Base-by-base conservation (phyloP, 2,797 vertebrate genomes). In the Helicolenus hilgendorfi region DNA sequence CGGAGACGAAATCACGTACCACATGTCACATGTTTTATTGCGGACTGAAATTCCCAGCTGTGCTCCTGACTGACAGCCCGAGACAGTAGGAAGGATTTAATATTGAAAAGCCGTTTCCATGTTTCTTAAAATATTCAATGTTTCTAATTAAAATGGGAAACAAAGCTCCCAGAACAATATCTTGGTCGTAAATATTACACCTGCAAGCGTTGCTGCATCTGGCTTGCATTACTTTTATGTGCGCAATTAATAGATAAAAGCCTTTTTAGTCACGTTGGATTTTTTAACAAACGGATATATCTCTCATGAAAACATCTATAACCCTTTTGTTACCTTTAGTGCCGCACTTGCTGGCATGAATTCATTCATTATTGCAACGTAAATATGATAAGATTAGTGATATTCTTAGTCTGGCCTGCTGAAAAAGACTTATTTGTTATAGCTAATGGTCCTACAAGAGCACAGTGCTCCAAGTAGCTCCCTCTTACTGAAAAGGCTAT, bases 81-180 rank as follows among this genome's bases (percentile, higher is more conserved):
- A 74, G 69, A 83, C 67, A 56, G 73, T 9, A 7, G 22, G 20
- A 74, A 74, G 77, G 33, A 73, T 85, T 76, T 70, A 62, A 86
- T 85, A 89, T 62, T 83, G 58, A 86, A 78, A 49, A 77, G 11
- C 53, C 7, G 10, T 74, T 78, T 20, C 18, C 53, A 35, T 78
- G 83, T 77, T 84, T 55, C 69, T 78, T 81, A 77, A 84, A 82
- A 89, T 84, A 91, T 85, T 87, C 79, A 85, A 4, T 55, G 36
- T 75, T 65, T 82, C 60, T 92, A 84, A 95, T 94, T 92, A 90
- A 87, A 78, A 27, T 11, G 60, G 77, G 78, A 81, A 83, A 93
- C 73, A 85, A 74, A 72, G 76, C 58, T 81, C 72, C 74, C 72
- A 36, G 38, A 91, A 89, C 77, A 81, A 81, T 31, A 82, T 71